Conservation (phyloP, 2,113 vertebrate species). For the Scartelaos histophorus region DNA sequence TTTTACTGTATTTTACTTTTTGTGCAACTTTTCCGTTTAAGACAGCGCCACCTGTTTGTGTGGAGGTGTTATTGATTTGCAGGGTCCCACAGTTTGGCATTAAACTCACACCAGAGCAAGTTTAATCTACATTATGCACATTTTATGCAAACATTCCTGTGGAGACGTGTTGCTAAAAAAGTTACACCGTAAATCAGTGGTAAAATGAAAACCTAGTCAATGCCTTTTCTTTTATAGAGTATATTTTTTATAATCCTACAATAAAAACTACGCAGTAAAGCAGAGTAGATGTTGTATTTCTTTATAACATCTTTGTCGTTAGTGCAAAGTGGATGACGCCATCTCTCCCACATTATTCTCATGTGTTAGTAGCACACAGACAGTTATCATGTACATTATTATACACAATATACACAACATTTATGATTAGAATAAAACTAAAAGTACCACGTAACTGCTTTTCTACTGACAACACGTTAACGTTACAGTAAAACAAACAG, state of each 20-base stretch:
- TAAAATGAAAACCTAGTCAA: too few relatives aligned
- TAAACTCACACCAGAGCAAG: too few relatives aligned
- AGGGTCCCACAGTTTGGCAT: too few relatives aligned
- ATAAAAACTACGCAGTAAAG: constrained; percentile 8
- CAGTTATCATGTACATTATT: constrained; percentile 12
- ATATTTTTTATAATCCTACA: not conserved
- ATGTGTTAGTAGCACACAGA: constrained; percentile 16
- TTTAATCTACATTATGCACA: too few relatives aligned
- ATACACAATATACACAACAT: constrained; percentile 8
- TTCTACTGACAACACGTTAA: not conserved
- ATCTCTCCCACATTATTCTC: not conserved
- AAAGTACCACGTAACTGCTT: constrained; percentile 7
- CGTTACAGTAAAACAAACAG: not conserved
- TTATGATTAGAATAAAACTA: constrained; percentile 37
- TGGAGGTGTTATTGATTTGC: too few relatives aligned
- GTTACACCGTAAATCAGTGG: too few relatives aligned
- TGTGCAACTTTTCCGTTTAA: too few relatives aligned
- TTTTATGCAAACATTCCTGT: too few relatives aligned
- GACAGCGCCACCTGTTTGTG: too few relatives aligned
- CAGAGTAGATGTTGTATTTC: constrained; percentile 4
- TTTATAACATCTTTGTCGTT: constrained; percentile 37
- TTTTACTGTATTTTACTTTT: not conserved
- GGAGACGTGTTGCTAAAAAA: too few relatives aligned
- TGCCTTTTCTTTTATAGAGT: not conserved
- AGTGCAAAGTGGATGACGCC: constrained; percentile 30